A percentile compares a stretch with the other conserved stretches of the same genome.
phyloP scores from a whole-genome alignment of 2,888 invertebrate genomes.

The Falcaria lacertinaria region DNA sequence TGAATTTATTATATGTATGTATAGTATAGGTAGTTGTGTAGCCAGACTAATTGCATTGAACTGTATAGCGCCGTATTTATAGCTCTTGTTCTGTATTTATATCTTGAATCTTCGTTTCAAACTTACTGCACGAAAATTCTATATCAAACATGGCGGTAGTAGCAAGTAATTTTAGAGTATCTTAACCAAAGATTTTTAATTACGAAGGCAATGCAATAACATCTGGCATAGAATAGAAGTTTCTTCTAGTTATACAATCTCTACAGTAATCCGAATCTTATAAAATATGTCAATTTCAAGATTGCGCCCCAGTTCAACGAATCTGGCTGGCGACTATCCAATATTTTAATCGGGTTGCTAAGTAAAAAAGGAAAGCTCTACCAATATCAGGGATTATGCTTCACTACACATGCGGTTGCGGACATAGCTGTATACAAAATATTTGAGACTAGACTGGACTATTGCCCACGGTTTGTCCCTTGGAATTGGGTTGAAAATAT shows the following conservation, averaged over 20 bases:
- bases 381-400: constrained; percentile 6
- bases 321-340: constrained; percentile 62
- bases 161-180: not conserved
- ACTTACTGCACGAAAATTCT: not conserved
- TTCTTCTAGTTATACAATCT: constrained; percentile 23
- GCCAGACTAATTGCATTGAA: not conserved
- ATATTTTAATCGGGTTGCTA: constrained; percentile 50
- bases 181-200: not conserved
- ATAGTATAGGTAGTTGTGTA: not conserved
- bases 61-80: not conserved
- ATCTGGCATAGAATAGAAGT: not conserved
- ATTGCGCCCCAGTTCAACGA: constrained; percentile 58
- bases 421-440: no score
- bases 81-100: not conserved
- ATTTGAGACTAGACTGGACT: no score
- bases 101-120: not conserved
- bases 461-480: no score
- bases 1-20: not conserved
- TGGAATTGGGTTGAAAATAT: no score
- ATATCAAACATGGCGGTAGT: not conserved
- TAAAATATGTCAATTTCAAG: constrained; percentile 61
- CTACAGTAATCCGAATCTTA: constrained; percentile 34
- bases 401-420: no score
- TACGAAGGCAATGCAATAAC: no score
- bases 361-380: constrained; percentile 33